Base-by-base conservation (phyloP, 2,888 invertebrate species). In the Lamproptera curius region DNA sequence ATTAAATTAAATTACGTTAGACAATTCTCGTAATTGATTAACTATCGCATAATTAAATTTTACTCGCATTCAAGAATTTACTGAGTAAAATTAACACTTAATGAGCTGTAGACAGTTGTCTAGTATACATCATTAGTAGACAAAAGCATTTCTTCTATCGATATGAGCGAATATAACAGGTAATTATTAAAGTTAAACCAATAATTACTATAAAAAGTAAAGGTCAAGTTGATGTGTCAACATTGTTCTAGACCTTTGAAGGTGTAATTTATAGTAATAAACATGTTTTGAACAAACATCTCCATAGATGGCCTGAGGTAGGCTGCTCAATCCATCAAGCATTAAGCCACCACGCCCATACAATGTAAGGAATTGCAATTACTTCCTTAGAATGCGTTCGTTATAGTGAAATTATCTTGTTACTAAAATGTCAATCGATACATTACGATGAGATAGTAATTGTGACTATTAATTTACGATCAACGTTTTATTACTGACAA, bases 341-440 rank as follows among this genome's bases (percentile, higher is more conserved):
- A 78, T 82, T 76, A 81, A 74, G 58, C 46, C 51, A 56, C 70
- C 74, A 69, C 81, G 73, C 85, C 83, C 66, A 62, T 62, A 57
- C 65, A 70, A 73, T 76, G 70, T 71, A 20, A 15, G 37, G n/a
- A 17, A 33, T 11, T 31, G 16, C 17, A 37, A 42, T 36, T 39
- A 34, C 20, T 2, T 13, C 31, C n/a, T 31, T 13, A 10, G 23
- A 33, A 15, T 38, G 17, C n/a, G 10, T 45, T 45, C 14, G 13
- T 16, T 11, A 5, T 4, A 3, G 31, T 44, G 9, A 44, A 37
- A 42, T 42, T 35, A 20, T 8, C 14, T n/a, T 15, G 14, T 36
- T 37, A 31, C 3, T 14, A 39, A 38, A 39, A 33, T 38, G 11
- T 38, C 20, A 15, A 13, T 8, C 23, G 13, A 31, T 17, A 43